phyloP scores from a whole-genome alignment of 2,797 vertebrate genomes.

The Capromys pilorides region DNA sequence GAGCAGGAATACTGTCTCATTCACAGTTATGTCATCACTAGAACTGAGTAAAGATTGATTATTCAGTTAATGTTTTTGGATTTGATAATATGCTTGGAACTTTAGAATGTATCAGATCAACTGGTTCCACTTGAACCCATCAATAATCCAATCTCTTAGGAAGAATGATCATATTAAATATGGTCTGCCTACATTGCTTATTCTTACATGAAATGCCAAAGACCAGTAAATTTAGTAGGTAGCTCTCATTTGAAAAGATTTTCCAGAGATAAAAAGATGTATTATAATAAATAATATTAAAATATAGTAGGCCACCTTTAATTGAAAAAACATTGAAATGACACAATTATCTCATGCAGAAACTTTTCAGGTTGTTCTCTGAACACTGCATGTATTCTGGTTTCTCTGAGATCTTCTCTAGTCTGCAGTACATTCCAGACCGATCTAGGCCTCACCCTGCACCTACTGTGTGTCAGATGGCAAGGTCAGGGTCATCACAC shows the following conservation, averaged over 20 bases:
- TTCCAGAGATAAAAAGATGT: slow-evolving; percentile 52
- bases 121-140: slow-evolving; percentile 46
- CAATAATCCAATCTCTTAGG: slow-evolving; percentile 44
- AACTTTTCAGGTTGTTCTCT: not conserved
- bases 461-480: not conserved
- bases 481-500: not conserved
- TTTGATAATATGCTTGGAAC: slow-evolving; percentile 33
- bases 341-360: not conserved
- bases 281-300: slow-evolving; percentile 60
- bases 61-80: slow-evolving; percentile 6
- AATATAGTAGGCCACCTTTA: slow-evolving; percentile 40
- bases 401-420: not conserved
- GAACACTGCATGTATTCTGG: not conserved
- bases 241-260: slow-evolving; percentile 14
- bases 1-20: not conserved
- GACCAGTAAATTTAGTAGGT: slow-evolving; percentile 35
- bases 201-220: slow-evolving; percentile 60
- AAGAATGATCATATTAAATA: slow-evolving; percentile 36
- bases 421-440: not conserved
- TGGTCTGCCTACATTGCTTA: slow-evolving; percentile 43
- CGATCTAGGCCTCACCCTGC: not conserved
- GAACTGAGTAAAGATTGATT: not conserved
- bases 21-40: not conserved
- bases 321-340: slow-evolving; percentile 61
- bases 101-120: slow-evolving; percentile 36